Conservation (phyloP, 2,888 invertebrate species). For the Drosophila ochracea region DNA sequence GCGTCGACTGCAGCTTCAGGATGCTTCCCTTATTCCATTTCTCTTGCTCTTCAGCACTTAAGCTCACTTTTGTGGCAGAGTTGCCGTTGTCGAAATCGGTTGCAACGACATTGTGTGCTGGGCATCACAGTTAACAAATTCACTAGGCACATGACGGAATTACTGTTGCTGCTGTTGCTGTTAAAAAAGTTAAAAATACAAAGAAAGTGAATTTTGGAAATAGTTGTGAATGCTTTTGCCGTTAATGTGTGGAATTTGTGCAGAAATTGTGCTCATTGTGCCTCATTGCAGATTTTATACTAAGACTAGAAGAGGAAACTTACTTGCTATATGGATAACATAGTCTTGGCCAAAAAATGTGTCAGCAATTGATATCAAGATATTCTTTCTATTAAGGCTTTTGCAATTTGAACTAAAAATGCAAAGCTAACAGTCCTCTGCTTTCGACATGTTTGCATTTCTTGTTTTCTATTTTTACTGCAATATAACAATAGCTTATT, state of each 20-base stretch:
- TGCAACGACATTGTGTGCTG: slow-evolving; percentile 31
- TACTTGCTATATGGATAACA: not conserved
- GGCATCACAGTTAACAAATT: slow-evolving; percentile 70
- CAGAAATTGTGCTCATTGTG: too few relatives aligned
- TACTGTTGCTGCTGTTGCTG: slow-evolving; percentile 10
- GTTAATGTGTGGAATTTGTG: not conserved
- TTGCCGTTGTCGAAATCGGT: slow-evolving; percentile 44
- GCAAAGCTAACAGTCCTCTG: not conserved
- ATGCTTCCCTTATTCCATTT: slow-evolving; percentile 9
- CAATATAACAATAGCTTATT: slow-evolving; percentile 1
- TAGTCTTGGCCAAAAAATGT: not conserved
- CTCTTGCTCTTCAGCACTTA: slow-evolving; percentile 1
- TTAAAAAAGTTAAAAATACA: slow-evolving; percentile 25
- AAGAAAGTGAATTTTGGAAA: slow-evolving; percentile 28
- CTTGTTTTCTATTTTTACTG: not conserved
- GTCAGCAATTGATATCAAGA: not conserved
- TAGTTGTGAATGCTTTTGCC: not conserved
- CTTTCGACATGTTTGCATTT: not conserved
- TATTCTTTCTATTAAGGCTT: not conserved
- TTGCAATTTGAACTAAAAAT: not conserved
- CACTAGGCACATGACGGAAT: slow-evolving; percentile 66
- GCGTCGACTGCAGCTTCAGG: slow-evolving; percentile 4
- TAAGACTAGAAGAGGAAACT: slow-evolving; percentile 21
- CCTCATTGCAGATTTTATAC: not conserved
- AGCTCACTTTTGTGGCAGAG: slow-evolving; percentile 54